Conservation (phyloP, 1,140 invertebrate species). For the Drosophila gunungcola region DNA sequence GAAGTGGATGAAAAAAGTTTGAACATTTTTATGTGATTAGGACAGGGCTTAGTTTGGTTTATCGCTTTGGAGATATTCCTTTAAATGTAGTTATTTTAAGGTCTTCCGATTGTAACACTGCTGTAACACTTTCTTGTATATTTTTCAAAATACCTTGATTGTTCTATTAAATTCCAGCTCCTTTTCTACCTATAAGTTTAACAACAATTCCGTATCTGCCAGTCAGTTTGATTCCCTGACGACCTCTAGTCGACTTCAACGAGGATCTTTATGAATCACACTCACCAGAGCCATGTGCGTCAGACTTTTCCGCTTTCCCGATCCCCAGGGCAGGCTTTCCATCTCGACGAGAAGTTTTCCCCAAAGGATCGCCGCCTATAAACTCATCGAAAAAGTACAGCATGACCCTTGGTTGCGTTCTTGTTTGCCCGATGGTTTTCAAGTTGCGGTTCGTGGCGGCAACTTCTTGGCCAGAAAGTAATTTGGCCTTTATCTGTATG, state of each 20-base stretch:
- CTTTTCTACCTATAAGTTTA: neutral
- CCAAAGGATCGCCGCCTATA: conserved; percentile 66
- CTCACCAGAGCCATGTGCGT: conserved; percentile 15
- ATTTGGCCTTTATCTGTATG: conserved; percentile 81
- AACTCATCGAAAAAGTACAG: conserved; percentile 67
- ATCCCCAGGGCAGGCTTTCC: conserved; percentile 21
- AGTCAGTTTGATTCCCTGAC: conserved; percentile 22
- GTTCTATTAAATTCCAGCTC: neutral
- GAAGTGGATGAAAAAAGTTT: conserved; percentile 31
- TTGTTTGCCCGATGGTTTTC: conserved; percentile 69
- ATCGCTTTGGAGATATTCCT: neutral
- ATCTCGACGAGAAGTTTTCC: conserved; percentile 36
- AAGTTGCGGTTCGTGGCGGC: conserved; percentile 68
- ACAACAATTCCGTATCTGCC: conserved; percentile 3
- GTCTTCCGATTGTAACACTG: too few relatives aligned
- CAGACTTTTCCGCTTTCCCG: conserved; percentile 36
- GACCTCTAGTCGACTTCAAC: conserved; percentile 31
- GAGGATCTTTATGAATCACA: conserved; percentile 62
- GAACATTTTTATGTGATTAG: conserved; percentile 21
- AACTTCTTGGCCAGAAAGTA: conserved; percentile 79
- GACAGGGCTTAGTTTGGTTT: neutral
- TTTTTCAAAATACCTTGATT: neutral
- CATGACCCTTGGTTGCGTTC: conserved; percentile 35
- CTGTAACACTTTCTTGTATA: too few relatives aligned
- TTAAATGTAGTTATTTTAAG: neutral